phyloP scores from a whole-genome alignment of 2,113 vertebrate species.

The Neomonachus schauinslandi region DNA sequence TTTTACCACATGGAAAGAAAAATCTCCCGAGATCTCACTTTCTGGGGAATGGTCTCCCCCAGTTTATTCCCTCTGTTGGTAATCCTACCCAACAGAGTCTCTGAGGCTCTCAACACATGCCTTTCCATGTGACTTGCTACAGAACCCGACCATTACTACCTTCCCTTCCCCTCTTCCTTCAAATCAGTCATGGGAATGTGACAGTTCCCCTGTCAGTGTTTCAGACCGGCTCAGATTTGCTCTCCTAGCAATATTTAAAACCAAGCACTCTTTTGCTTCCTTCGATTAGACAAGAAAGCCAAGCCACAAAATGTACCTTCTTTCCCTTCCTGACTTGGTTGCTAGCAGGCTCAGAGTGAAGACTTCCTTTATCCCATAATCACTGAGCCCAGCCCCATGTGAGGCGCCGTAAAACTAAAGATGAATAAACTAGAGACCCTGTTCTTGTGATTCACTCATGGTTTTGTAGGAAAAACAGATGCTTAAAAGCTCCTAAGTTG shows the following conservation, averaged over 20 bases:
- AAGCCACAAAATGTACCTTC: background rate
- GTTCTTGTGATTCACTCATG: background rate
- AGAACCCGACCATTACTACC: background rate
- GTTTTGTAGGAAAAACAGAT: constrained; percentile 48
- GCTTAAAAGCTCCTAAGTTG: background rate
- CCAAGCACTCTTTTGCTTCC: background rate
- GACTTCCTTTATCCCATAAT: background rate
- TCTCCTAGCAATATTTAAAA: constrained; percentile 18
- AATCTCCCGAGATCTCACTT: background rate
- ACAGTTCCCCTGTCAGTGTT: background rate
- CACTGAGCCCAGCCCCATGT: background rate
- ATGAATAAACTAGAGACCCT: background rate
- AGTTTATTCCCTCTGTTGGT: background rate
- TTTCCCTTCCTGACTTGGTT: constrained; percentile 28
- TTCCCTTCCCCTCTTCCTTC: background rate
- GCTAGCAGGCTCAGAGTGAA: constrained; percentile 1
- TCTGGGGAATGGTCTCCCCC: background rate
- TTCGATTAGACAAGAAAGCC: constrained; percentile 45
- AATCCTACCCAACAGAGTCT: constrained; percentile 5
- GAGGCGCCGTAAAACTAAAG: background rate
- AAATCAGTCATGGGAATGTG: background rate
- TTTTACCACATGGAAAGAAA: constrained; percentile 45
- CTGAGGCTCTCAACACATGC: background rate
- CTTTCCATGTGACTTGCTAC: background rate
- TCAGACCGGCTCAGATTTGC: constrained; percentile 10